Evolutionary conservation across 2,113 vertebrate species (phyloP).

Genomic region (Peromyscus maniculatus): DNA sequence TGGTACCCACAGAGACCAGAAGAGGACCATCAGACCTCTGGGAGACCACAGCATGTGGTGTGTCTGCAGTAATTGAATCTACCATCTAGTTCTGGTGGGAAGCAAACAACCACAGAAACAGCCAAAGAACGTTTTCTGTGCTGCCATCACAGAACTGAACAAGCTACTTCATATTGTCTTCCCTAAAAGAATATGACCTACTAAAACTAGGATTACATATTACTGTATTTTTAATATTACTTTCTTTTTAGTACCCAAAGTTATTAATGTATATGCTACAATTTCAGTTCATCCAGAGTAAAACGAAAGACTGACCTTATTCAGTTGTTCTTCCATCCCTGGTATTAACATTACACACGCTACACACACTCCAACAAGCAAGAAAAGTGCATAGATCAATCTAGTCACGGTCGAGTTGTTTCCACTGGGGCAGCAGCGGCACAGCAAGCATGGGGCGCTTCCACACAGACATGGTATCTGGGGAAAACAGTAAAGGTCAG

Average conservation of each 20-base stretch:
- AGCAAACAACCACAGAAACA: background rate
- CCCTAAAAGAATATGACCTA: background rate
- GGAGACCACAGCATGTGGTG: background rate
- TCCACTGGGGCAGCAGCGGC: conserved; percentile 97
- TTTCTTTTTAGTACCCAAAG: background rate
- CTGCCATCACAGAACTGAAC: background rate
- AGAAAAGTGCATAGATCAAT: conserved; percentile 95
- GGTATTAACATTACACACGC: conserved; percentile 98
- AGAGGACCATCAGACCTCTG: background rate
- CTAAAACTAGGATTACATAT: background rate
- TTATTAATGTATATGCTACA: background rate
- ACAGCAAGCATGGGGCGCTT: conserved; percentile 97
- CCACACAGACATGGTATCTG: conserved; percentile 98
- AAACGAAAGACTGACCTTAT: conserved; percentile 91
- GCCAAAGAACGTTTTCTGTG: background rate
- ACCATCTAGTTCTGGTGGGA: background rate
- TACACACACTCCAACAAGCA: conserved; percentile 95
- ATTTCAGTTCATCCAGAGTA: background rate
- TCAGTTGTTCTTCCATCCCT: conserved; percentile 98
- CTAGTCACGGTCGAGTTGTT: conserved; percentile 99
- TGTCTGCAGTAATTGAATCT: background rate
- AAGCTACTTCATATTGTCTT: background rate
- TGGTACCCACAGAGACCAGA: background rate
- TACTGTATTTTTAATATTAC: background rate
- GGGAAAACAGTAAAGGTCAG: background rate